Conservation (phyloP, 2,888 invertebrate species). For the Eristalis intricaria region DNA sequence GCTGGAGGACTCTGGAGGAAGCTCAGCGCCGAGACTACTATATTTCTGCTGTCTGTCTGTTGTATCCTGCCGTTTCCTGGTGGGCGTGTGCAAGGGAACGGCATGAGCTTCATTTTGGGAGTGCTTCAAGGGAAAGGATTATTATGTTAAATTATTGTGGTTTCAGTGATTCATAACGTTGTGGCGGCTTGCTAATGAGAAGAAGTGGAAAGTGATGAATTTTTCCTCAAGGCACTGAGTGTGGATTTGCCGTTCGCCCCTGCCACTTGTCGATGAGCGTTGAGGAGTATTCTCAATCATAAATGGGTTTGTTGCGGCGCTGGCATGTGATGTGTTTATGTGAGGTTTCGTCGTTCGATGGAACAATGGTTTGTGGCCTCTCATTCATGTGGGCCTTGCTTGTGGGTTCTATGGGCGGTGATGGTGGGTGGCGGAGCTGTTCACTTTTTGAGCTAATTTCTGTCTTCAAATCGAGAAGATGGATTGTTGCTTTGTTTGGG, state of each 20-base stretch:
- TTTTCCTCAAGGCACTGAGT: slow-evolving; percentile 13
- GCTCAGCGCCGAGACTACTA: slow-evolving; percentile 26
- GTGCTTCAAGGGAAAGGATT: slow-evolving; percentile 40
- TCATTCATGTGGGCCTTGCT: not conserved
- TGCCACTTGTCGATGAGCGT: not conserved
- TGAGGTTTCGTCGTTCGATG: not conserved
- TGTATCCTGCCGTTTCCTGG: not conserved
- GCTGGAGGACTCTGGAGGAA: slow-evolving; percentile 42
- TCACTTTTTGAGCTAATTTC: too few relatives aligned
- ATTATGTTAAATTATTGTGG: slow-evolving; percentile 46
- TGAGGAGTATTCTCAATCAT: not conserved
- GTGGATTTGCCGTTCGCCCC: not conserved
- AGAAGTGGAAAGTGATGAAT: slow-evolving; percentile 46
- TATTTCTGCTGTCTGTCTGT: slow-evolving; percentile 16
- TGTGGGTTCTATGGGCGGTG: not conserved
- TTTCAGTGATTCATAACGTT: slow-evolving; percentile 44
- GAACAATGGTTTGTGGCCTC: not conserved
- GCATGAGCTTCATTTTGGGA: slow-evolving; percentile 33
- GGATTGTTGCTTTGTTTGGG: too few relatives aligned
- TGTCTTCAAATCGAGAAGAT: too few relatives aligned
- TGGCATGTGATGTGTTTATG: not conserved
- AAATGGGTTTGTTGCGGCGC: not conserved
- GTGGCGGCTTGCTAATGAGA: slow-evolving; percentile 44
- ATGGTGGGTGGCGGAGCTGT: not conserved
- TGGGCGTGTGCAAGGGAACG: not conserved